Evolutionary conservation across 2,888 invertebrate genomes (phyloP), one percentile per base, ranked within the genome.

Genomic region (Omphaloscelis lunosa): DNA sequence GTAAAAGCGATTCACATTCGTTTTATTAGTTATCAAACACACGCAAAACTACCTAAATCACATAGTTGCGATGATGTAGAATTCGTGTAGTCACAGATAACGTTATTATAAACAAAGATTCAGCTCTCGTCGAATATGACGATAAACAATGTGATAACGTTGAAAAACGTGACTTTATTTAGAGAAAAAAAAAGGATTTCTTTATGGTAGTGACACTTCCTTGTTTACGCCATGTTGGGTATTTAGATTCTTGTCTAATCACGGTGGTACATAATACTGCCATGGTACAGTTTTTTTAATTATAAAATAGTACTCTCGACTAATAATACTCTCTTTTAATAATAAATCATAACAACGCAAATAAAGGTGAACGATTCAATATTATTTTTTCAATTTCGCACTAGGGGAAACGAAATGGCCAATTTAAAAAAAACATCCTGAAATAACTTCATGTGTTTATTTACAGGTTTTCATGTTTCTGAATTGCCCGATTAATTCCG

Each of bases 121-220:
- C 61, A 62, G 27, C 17, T 29, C 68, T 62, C 51, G 3, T 34
- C 27, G 68, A 70, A 27, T 8, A 39, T 27, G 39, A 69, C 56
- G 39, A 56, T 65, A 59, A 39, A 41, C 48, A 51, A 45, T 51
- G 48, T 41, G 67, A 84, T 63, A 84, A 59, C 58, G 59, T 15
- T 8, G 41, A 29, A 53, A 45, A 80, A 80, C 73, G 77, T 77
- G 81, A 69, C 45, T 45, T 17, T 58, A n/a, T 68, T 61, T 59
- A 20, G 45, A 45, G n/a, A 58, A 63, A 75, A 58, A 75, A n/a
- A 58, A 48, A 23, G 39, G 17, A 29, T 53, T 51, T 62, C 15
- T 66, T 29, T 62, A 61, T 70, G 81, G 56, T 51, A 15, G 15
- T 78, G 81, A 79, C 83, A 82, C 45, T 77, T 80, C 82, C 71